Evolutionary conservation across 2,797 vertebrate species (phyloP).

Genomic region (Morelia viridis): DNA sequence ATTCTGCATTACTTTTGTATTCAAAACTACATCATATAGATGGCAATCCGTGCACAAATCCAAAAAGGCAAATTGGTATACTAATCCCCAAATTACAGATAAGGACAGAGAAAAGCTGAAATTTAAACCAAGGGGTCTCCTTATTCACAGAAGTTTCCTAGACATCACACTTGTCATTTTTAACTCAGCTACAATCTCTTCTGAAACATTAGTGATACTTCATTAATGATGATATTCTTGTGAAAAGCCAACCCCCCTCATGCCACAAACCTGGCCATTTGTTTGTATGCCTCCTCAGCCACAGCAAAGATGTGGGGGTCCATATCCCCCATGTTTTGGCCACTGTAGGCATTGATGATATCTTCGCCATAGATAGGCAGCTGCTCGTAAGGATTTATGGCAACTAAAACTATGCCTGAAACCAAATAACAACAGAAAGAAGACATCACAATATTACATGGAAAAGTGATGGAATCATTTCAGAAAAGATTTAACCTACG

Average conservation of each 20-base stretch:
- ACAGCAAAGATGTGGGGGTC: conserved; percentile 98
- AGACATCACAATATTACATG: not conserved
- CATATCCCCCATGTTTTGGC: conserved; percentile 99
- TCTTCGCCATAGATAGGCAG: conserved; percentile 95
- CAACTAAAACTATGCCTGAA: conserved; percentile 94
- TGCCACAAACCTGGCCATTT: conserved; percentile 94
- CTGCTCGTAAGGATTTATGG: conserved; percentile 97
- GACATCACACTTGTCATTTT: too few relatives aligned
- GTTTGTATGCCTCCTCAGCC: conserved; percentile 97
- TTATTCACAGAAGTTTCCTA: too few relatives aligned
- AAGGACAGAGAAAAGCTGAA: too few relatives aligned
- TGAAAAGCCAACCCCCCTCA: not conserved
- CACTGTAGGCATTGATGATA: conserved; percentile 98
- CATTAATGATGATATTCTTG: not conserved
- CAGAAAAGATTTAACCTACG: not conserved
- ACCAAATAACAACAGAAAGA: conserved; percentile 23
- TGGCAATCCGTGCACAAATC: too few relatives aligned
- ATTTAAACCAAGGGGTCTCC: too few relatives aligned
- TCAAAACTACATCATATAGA: not conserved
- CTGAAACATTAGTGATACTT: not conserved
- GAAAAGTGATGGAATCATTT: not conserved
- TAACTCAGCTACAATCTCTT: not conserved
- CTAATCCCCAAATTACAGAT: too few relatives aligned
- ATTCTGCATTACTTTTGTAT: not conserved
- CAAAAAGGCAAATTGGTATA: too few relatives aligned